Conservation (phyloP, 2,113 vertebrate species). For the Noctilio leporinus region DNA sequence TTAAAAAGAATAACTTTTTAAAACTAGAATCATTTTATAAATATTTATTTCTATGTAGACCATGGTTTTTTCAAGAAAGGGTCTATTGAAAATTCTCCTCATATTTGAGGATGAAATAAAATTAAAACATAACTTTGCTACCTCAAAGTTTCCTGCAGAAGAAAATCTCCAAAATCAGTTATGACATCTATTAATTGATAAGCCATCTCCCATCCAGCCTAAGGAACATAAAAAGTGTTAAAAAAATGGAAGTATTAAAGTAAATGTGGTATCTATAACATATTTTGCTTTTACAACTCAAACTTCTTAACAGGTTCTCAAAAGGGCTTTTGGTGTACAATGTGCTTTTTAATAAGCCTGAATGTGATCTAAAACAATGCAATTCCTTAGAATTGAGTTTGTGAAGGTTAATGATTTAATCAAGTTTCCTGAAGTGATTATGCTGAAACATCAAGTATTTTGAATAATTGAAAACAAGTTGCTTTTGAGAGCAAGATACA, state of each 20-base stretch:
- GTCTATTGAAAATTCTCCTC: neutral
- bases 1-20: neutral
- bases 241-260: neutral
- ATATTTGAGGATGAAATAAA: neutral
- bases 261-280: neutral
- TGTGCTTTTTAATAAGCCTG: neutral
- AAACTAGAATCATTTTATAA: neutral
- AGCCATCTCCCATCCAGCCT: neutral
- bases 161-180: neutral
- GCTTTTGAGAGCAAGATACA: neutral
- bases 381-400: neutral
- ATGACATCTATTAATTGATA: neutral
- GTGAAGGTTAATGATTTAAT: neutral
- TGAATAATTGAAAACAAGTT: neutral
- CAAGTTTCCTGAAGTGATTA: neutral
- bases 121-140: neutral
- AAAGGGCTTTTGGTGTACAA: neutral
- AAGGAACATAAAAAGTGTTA: neutral
- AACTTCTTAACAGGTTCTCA: neutral
- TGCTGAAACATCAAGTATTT: neutral
- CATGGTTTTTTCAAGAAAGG: neutral
- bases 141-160: neutral
- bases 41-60: neutral
- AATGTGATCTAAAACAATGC: neutral
- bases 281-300: conserved; percentile 36